A percentile compares a stretch with the other conserved stretches of the same genome.
phyloP scores from a whole-genome alignment of 2,888 invertebrate species.

The Homarus gammarus region DNA sequence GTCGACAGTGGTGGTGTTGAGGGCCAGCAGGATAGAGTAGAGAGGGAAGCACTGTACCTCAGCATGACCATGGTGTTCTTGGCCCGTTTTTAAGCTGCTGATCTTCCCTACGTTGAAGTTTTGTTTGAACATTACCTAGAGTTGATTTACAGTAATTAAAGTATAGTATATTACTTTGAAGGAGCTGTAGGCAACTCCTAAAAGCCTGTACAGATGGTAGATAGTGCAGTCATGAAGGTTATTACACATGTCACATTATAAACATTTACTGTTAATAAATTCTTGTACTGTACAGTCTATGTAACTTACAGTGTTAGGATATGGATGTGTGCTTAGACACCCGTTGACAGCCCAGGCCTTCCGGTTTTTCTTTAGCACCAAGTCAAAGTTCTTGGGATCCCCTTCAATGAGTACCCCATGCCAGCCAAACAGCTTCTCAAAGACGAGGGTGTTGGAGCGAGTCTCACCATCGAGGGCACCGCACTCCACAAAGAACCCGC shows the following conservation, averaged over 20 bases:
- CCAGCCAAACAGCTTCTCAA: slow-evolving; percentile 81
- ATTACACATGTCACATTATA: too few relatives aligned
- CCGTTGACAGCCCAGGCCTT: slow-evolving; percentile 81
- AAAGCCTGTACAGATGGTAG: too few relatives aligned
- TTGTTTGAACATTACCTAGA: slow-evolving; percentile 74
- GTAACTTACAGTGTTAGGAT: slow-evolving; percentile 79
- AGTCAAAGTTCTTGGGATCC: slow-evolving; percentile 81
- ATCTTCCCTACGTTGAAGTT: slow-evolving; percentile 75
- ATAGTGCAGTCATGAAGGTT: too few relatives aligned
- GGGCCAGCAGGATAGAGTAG: slow-evolving; percentile 80
- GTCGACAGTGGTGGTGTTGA: slow-evolving; percentile 81
- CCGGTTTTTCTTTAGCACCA: slow-evolving; percentile 80
- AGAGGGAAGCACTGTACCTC: slow-evolving; percentile 82
- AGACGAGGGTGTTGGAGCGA: slow-evolving; percentile 81
- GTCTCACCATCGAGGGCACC: slow-evolving; percentile 83
- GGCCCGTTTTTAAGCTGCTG: slow-evolving; percentile 37
- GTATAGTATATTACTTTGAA: too few relatives aligned
- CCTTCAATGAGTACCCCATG: slow-evolving; percentile 81
- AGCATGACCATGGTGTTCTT: neutral
- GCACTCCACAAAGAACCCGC: slow-evolving; percentile 82
- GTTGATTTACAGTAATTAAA: slow-evolving; percentile 1
- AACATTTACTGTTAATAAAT: too few relatives aligned
- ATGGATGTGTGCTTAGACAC: slow-evolving; percentile 79
- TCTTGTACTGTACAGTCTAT: too few relatives aligned
- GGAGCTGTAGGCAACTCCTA: too few relatives aligned